phyloP scores from a whole-genome alignment of 1,140 invertebrate genomes.

The Rhopalosiphum maidis region DNA sequence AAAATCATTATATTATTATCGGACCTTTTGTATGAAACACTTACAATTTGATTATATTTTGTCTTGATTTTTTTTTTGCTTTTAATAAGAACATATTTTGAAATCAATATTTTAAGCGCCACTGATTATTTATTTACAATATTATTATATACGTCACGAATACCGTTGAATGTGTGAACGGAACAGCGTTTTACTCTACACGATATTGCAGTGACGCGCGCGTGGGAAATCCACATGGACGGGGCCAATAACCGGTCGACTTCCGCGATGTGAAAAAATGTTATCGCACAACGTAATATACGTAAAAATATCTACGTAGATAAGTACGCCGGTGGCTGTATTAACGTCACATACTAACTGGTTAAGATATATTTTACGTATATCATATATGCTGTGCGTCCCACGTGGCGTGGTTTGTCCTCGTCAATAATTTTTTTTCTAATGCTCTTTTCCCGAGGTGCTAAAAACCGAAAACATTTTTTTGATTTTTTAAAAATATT shows the following conservation, averaged over 20 bases:
- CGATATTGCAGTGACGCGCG: neutral
- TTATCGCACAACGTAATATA: neutral
- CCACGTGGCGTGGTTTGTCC: neutral
- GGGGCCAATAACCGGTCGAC: conserved; percentile 8
- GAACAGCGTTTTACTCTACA: neutral
- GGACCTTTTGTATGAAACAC: neutral
- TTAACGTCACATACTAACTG: neutral
- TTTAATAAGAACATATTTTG: neutral
- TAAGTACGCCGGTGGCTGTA: neutral
- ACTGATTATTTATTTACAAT: neutral
- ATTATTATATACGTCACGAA: neutral
- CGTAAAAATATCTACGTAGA: neutral
- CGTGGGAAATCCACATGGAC: conserved; percentile 4
- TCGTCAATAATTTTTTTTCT: too few species aligned
- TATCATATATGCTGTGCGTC: neutral
- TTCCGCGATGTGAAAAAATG: neutral
- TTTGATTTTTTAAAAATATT: too few species aligned
- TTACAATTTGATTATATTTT: neutral
- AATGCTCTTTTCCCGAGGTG: neutral
- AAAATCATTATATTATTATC: neutral
- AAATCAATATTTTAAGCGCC: neutral
- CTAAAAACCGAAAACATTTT: neutral
- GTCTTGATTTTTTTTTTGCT: neutral
- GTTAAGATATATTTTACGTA: too few species aligned
- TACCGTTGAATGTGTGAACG: neutral